phyloP scores from a whole-genome alignment of 2,888 invertebrate genomes.

The Lochmaea crataegi region DNA sequence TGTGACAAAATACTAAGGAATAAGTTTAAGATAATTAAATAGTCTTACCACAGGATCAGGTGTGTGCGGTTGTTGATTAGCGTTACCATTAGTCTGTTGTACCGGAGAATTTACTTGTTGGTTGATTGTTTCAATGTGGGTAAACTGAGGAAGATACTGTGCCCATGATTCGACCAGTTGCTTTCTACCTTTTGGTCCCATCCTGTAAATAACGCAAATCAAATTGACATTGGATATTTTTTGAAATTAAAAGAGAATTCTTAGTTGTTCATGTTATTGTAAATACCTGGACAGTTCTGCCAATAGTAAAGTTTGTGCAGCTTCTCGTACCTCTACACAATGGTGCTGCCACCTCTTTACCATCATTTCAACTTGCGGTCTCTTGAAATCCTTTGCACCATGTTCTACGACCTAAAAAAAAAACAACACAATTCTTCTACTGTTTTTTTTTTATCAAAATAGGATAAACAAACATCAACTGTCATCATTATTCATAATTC shows the following conservation, averaged over 20 bases:
- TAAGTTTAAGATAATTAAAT: not conserved
- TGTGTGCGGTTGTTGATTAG: slow-evolving; percentile 49
- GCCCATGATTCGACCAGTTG: slow-evolving; percentile 96
- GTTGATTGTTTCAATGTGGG: slow-evolving; percentile 82
- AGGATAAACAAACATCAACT: too few relatives aligned
- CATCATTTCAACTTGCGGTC: slow-evolving; percentile 98
- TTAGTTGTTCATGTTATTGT: not conserved
- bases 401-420: slow-evolving; percentile 62
- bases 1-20: not conserved
- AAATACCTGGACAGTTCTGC: slow-evolving; percentile 78
- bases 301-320: slow-evolving; percentile 93
- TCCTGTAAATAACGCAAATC: slow-evolving; percentile 62
- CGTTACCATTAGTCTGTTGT: slow-evolving; percentile 65
- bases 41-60: slow-evolving; percentile 52
- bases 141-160: slow-evolving; percentile 91
- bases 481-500: too few relatives aligned
- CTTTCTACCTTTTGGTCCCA: slow-evolving; percentile 93
- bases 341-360: slow-evolving; percentile 99
- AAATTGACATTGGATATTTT: not conserved
- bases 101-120: slow-evolving; percentile 70
- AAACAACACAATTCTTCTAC: not conserved
- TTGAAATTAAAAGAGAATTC: not conserved
- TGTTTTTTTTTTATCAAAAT: too few relatives aligned
- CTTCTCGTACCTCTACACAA: slow-evolving; percentile 96
- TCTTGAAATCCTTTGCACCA: slow-evolving; percentile 84